Base-by-base conservation (phyloP, 2,888 invertebrate genomes). In the Dermolepida albohirtum region DNA sequence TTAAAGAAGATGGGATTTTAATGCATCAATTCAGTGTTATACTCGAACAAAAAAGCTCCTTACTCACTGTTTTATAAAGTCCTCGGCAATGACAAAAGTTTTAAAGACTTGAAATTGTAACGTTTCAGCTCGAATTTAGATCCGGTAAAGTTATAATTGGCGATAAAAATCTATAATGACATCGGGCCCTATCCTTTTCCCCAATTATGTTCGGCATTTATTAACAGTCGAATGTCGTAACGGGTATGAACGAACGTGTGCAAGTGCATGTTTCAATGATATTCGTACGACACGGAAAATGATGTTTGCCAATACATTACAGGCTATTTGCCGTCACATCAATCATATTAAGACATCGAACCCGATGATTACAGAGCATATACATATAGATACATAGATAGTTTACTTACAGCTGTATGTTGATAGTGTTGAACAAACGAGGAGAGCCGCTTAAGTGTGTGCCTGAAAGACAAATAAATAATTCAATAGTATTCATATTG, bases 111-210 rank as follows among this genome's bases (percentile, higher is more conserved):
- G 39, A 44, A 65, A 65, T 65, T 65, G 54, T 54, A 68, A 51
- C 55, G 59, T 68, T 68, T 59, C 41, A 68, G 64, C 65, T 68
- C 49, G 27, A 68, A 65, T 59, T 59, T 44, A 47, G 47, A 6
- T 49, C 57, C 47, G 44, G 59, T 12, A 54, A 65, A 54, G 65
- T 68, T 68, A 55, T 51, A 65, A 68, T 65, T 65, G 68, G 55
- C 16, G 65, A 68, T 54, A 54, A 68, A 65, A 54, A 47, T 62
- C 47, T 47, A 29, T 27, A 62, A 49, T 62, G 44, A 47, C 29
- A 14, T 34, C 34, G 22, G 2, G 47, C 12, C 11, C 59, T 5
- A 29, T 5, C 11, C 11, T 27, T 12, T 47, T 49, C 17, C 16
- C 47, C 47, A 49, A 49, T 14, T 34, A 49, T 47, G 12, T 17